Base-by-base conservation (phyloP, 2,797 vertebrate genomes). In the Gymnoscopelus braueri region DNA sequence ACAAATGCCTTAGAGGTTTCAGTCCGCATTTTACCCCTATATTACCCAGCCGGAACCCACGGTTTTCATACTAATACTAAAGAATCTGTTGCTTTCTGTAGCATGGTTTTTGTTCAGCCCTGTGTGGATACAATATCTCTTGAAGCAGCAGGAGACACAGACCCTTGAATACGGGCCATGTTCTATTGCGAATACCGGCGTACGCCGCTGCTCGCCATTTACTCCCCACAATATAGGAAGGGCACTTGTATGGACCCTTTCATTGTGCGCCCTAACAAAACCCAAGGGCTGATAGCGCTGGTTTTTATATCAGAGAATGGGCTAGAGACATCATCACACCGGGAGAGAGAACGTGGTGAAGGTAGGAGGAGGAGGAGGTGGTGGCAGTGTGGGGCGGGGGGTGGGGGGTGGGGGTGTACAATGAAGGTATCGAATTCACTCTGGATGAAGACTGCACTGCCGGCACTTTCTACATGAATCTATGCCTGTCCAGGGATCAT, bases 391-490 rank as follows among this genome's bases (percentile, higher is more conserved):
- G 73, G 73, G 75, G 70, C 69, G 68, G 52, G 64, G 57, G 71
- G 76, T 75, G 59, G 19, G 74, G 60, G 4, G 15, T 5, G 19
- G 39, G 10, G 2, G 23, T 10, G 35, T 82, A 85, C 86, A 89
- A 88, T 84, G 80, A 87, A 77, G 75, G 79, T 87, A 86, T 88
- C 48, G 56, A 87, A 90, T 90, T 83, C 84, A 83, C 75, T 79
- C 74, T 81, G 79, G 84, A 91, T 91, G 84, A 92, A 88, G 89
- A 87, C 86, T 82, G 83, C 85, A 89, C 85, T 84, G 87, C 80
- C 78, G 80, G 78, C 83, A 88, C 85, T 84, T 91, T 91, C 86
- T 82, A 80, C 87, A 85, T 89, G 83, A 89, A 92, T 88, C 84
- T 84, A 76, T 87, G 80, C 76, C 86, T 80, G 85, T 90, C 90